These are phyloP conservation scores for Calephelis perditalis DNA, from an alignment of 2,888 invertebrate species.

Conservation along the genomic window DNA sequence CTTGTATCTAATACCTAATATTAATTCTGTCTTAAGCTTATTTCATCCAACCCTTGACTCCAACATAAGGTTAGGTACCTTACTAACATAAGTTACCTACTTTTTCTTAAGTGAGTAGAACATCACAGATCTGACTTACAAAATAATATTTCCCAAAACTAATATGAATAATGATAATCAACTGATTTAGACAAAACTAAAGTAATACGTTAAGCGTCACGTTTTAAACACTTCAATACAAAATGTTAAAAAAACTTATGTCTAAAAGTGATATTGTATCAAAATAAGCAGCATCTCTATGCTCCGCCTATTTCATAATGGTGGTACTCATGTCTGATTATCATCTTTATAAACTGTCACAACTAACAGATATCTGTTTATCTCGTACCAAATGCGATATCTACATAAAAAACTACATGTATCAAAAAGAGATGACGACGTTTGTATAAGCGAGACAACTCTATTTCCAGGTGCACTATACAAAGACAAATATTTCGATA, in stretches of 20 bases:
- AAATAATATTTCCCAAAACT: no score
- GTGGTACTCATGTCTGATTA: constrained; percentile 54
- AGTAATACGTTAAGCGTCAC: no score
- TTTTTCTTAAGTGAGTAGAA: no score
- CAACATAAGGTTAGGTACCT: no score
- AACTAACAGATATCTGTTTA: constrained; percentile 65
- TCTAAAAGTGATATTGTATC: constrained; percentile 19
- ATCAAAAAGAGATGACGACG: constrained; percentile 62
- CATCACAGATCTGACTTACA: no score
- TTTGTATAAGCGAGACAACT: constrained; percentile 60
- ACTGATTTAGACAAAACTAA: no score
- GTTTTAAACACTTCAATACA: no score
- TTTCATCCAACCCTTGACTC: no score
- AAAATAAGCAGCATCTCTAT: constrained; percentile 25
- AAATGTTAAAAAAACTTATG: constrained; percentile 17
- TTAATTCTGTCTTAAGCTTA: no score
- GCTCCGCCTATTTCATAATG: constrained; percentile 75
- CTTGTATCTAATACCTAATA: no score
- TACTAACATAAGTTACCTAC: no score
- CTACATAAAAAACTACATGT: constrained; percentile 65
- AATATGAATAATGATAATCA: no score
- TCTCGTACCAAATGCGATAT: constrained; percentile 70
- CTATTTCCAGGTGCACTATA: constrained; percentile 62
- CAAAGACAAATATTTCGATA: constrained; percentile 49
- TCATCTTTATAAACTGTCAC: constrained; percentile 54